A percentile compares a stretch with the other conserved stretches of the same genome.
Conservation (phyloP, 1,140 invertebrate genomes). For the Mycetomoellerius zeteki region DNA sequence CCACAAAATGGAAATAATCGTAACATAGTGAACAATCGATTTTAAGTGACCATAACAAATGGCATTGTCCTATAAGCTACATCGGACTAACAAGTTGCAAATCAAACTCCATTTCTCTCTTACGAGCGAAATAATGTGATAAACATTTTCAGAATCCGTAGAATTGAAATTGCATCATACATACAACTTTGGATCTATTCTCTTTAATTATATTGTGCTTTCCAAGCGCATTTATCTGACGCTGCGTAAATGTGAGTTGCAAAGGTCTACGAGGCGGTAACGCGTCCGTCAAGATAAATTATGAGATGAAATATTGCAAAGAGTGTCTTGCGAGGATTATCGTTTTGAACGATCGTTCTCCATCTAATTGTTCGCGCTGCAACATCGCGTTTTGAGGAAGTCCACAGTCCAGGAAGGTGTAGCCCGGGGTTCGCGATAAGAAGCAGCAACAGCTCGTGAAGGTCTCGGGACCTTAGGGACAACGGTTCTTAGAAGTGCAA, state of each 20-base stretch:
- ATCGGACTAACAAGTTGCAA: not conserved
- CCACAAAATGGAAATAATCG: conserved; percentile 6
- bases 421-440: conserved; percentile 77
- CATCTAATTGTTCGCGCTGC: conserved; percentile 58
- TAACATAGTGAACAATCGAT: not conserved
- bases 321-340: conserved; percentile 17
- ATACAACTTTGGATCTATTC: not conserved
- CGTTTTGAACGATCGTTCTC: conserved; percentile 30
- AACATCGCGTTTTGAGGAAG: conserved; percentile 73
- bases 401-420: conserved; percentile 61
- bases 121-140: not conserved
- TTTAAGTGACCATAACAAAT: not conserved
- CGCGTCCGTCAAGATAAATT: conserved; percentile 25
- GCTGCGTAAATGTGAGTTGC: conserved; percentile 8
- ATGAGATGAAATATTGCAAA: conserved; percentile 24
- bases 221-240: not conserved
- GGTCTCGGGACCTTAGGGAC: conserved; percentile 82
- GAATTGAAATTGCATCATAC: not conserved
- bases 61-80: not conserved
- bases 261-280: conserved; percentile 23
- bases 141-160: not conserved
- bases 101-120: not conserved
- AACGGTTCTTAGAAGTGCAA: conserved; percentile 82
- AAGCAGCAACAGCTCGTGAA: conserved; percentile 66
- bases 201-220: not conserved